These are phyloP conservation scores for Puntigrus tetrazona DNA, from an alignment of 2,113 vertebrate genomes.

Conservation along the genomic window DNA sequence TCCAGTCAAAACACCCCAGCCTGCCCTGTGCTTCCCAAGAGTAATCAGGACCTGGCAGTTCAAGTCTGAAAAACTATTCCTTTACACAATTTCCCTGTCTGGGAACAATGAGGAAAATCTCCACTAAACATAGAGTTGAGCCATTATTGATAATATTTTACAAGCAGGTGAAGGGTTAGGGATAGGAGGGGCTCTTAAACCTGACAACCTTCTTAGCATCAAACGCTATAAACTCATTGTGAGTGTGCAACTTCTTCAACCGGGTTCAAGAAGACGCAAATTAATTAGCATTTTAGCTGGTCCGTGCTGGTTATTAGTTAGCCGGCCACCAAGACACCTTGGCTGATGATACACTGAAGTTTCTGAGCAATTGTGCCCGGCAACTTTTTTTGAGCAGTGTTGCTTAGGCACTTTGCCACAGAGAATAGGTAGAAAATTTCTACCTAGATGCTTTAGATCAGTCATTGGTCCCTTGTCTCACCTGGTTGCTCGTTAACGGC, in stretches of 20 bases:
- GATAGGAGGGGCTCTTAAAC: constrained; percentile 12
- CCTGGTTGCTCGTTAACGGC: neutral
- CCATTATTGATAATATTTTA: constrained; percentile 12
- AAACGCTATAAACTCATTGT: neutral
- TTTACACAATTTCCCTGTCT: neutral
- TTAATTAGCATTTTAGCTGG: neutral
- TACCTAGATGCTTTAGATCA: too few species aligned
- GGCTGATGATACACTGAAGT: too few species aligned
- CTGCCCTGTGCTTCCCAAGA: constrained; percentile 33
- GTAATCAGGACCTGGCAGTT: constrained; percentile 8
- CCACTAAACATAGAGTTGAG: constrained; percentile 1
- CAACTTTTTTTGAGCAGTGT: too few species aligned
- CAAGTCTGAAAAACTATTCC: constrained; percentile 2
- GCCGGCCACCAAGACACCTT: neutral
- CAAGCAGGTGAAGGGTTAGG: neutral
- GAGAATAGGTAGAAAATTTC: too few species aligned
- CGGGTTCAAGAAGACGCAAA: neutral
- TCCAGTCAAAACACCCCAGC: constrained; percentile 34
- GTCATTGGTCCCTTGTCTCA: too few species aligned
- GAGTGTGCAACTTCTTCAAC: neutral
- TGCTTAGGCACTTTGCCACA: too few species aligned
- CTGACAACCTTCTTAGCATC: neutral
- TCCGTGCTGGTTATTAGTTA: neutral
- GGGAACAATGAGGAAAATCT: neutral
- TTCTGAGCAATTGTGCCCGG: too few species aligned